Evolutionary conservation across 2,797 vertebrate species (phyloP), one percentile per base, ranked within the genome.

Genomic region (Columba guinea): DNA sequence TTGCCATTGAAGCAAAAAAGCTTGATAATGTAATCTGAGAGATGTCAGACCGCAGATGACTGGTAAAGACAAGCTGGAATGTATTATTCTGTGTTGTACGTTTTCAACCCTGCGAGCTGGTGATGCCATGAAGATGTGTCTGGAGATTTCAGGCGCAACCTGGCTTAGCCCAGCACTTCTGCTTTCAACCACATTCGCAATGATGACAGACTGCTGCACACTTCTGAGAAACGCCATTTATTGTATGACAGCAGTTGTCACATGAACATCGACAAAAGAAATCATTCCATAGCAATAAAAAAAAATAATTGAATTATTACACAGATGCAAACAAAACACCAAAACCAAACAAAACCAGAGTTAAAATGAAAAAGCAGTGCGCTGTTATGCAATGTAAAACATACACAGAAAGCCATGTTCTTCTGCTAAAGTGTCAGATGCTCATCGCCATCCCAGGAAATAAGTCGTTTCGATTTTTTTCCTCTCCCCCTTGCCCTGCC

Each of bases 201-300:
- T 32, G 53, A 95, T 0, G 5, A 90, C 34, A 95, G 52, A 73
- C 51, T 41, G 34, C 34, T 4, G 62, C 53, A 82, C 1, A 1
- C 64, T 79, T 94, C 60, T 94, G 71, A 94, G 94, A 93, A 97
- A 91, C 7, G 21, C 34, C n/a, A 84, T 97, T 96, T 96, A 94
- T 94, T 96, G 86, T 90, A 85, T 7, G n/a, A 87, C 90, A 87
- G 68, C 59, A 82, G 64, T 7, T 62, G 75, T 75, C 86, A 73
- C 0, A 0, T 59, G 82, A 90, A 95, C 0, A 0, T 70, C 83
- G 83, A 95, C 84, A 83, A 68, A 84, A 73, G 67, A 76, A 83
- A 71, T 34, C 13, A 39, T 87, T 92, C 69, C 56, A 51, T 8
- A 83, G 84, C 73, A 69, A 74, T 84, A 82, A 49, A 41, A 84